These are phyloP conservation scores for Danio jaintianensis DNA, from an alignment of 2,797 vertebrate genomes.

Conservation along the genomic window DNA sequence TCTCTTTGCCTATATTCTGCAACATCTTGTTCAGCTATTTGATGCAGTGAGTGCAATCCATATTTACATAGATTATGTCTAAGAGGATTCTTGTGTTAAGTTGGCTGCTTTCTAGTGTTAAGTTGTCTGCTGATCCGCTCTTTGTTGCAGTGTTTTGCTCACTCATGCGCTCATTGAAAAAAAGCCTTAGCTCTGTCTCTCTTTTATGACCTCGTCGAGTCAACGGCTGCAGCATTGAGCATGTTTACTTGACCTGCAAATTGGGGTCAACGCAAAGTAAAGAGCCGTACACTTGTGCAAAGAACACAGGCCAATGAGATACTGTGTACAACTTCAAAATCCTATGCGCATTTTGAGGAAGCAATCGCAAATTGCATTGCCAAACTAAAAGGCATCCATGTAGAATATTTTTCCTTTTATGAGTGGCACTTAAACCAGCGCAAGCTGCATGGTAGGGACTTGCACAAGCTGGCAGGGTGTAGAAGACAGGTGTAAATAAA, in stretches of 20 bases:
- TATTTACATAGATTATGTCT: constrained; percentile 31
- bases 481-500: constrained; percentile 84
- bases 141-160: constrained; percentile 53
- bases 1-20: too few species aligned
- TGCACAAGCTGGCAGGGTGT: constrained; percentile 73
- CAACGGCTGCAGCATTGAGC: constrained; percentile 75
- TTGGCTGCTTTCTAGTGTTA: constrained; percentile 41
- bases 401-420: constrained; percentile 64
- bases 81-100: constrained; percentile 43
- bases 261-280: constrained; percentile 79
- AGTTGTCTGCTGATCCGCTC: constrained; percentile 51
- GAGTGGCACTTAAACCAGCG: constrained; percentile 63
- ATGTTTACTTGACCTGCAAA: constrained; percentile 78
- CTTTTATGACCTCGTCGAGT: constrained; percentile 61
- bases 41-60: constrained; percentile 42
- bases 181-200: constrained; percentile 47
- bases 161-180: constrained; percentile 37
- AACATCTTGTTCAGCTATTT: not conserved
- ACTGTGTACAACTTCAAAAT: not conserved
- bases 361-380: not conserved
- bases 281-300: constrained; percentile 61
- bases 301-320: constrained; percentile 26
- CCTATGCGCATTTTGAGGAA: not conserved
- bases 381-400: not conserved
- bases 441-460: constrained; percentile 51